phyloP scores from a whole-genome alignment of 2,113 vertebrate species.

The Athene noctua region DNA sequence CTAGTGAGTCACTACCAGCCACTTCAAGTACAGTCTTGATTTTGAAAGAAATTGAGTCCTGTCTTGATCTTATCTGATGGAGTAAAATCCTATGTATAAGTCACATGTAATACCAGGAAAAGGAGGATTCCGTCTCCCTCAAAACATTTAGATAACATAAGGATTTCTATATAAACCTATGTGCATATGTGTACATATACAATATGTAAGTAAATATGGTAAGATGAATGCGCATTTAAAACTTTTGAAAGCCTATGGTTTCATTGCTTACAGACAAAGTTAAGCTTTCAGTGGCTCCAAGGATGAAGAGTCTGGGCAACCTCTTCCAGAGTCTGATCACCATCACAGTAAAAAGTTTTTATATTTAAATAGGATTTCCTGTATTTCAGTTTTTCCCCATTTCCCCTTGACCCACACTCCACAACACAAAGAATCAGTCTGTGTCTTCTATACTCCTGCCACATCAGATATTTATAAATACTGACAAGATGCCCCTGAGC shows the following conservation, averaged over 20 bases:
- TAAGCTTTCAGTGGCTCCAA: not conserved
- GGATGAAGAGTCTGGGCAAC: not conserved
- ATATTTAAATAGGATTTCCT: not conserved
- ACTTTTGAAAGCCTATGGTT: not conserved
- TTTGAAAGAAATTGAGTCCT: not conserved
- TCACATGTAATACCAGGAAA: not conserved
- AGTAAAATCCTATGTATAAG: not conserved
- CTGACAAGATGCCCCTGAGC: not conserved
- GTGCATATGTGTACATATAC: rapidly evolving
- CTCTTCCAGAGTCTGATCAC: not conserved
- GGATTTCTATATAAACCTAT: not conserved
- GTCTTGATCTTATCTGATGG: not conserved
- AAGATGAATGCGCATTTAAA: not conserved
- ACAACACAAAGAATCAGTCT: not conserved
- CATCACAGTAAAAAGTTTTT: not conserved
- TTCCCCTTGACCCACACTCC: not conserved
- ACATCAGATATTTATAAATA: not conserved
- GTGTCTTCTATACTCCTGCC: not conserved
- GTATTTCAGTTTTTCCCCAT: not conserved
- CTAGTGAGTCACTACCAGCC: not conserved
- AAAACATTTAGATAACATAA: not conserved
- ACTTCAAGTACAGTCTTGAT: not conserved
- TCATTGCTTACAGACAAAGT: not conserved
- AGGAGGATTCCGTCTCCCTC: not conserved
- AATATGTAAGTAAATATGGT: not conserved